Evolutionary conservation across 2,888 invertebrate genomes (phyloP).

Genomic region (Horisme vitalbata): DNA sequence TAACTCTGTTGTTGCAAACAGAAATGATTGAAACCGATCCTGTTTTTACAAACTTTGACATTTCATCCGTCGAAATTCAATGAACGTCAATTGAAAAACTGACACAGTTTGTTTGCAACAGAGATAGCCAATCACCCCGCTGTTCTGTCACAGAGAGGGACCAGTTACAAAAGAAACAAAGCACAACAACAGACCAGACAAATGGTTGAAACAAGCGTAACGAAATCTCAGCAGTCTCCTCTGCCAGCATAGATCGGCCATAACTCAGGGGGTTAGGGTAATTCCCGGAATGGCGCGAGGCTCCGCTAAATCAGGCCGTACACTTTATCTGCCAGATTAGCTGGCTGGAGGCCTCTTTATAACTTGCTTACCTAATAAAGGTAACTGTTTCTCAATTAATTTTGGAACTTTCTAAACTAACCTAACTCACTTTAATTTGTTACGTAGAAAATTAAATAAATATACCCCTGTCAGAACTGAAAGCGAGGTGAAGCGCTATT

Average conservation of each 20-base stretch:
- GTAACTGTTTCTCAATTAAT: constrained; percentile 7
- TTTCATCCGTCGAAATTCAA: too few relatives aligned
- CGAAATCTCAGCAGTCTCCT: constrained; percentile 10
- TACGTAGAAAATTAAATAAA: neutral
- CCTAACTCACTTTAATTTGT: neutral
- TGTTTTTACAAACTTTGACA: too few relatives aligned
- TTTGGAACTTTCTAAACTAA: neutral
- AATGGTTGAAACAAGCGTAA: neutral
- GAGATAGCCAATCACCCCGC: too few relatives aligned
- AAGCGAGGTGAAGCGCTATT: too few relatives aligned
- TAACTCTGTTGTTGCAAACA: too few relatives aligned
- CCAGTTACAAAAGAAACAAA: too few relatives aligned
- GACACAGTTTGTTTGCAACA: too few relatives aligned
- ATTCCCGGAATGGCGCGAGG: constrained; percentile 38
- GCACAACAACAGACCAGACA: too few relatives aligned
- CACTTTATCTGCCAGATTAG: constrained; percentile 34
- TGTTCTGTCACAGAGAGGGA: too few relatives aligned
- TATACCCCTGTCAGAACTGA: neutral
- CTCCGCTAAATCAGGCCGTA: constrained; percentile 36
- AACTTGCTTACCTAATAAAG: constrained; percentile 33
- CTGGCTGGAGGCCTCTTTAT: constrained; percentile 21
- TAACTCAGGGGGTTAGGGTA: constrained; percentile 37
- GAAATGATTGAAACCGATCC: too few relatives aligned
- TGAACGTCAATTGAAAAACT: too few relatives aligned
- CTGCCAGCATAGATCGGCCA: constrained; percentile 34